Conservation (phyloP, 2,888 invertebrate species). For the Megastigmus dorsalis region DNA sequence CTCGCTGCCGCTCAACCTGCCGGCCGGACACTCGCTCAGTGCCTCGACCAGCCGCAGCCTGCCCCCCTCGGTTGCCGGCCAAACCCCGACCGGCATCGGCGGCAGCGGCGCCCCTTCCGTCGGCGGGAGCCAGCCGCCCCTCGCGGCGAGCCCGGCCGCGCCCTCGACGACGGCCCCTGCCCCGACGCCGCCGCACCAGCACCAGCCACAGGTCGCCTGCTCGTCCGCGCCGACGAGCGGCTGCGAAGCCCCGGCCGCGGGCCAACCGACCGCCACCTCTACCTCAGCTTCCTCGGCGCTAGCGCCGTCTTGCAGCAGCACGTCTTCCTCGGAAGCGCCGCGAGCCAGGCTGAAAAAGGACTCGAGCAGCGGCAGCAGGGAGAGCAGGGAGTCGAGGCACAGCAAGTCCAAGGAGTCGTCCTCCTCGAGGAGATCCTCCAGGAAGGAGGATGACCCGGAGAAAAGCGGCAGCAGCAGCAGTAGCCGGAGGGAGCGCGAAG, state of each 20-base stretch:
- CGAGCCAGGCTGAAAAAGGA: conserved; percentile 67
- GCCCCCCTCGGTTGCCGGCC: conserved; percentile 54
- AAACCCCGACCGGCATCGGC: conserved; percentile 51
- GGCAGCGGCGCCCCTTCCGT: conserved; percentile 9
- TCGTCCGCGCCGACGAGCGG: conserved; percentile 48
- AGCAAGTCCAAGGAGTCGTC: conserved; percentile 36
- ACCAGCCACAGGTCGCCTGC: too few species aligned
- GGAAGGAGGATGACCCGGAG: conserved; percentile 66
- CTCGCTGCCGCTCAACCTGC: conserved; percentile 55
- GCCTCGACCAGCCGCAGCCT: conserved; percentile 49
- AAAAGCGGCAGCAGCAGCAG: too few species aligned
- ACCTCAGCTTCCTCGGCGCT: conserved; percentile 57
- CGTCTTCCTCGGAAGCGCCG: conserved; percentile 59
- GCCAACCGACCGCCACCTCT: conserved; percentile 45
- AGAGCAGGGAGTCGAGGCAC: conserved; percentile 60
- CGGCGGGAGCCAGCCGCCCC: conserved; percentile 8
- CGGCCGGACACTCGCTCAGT: conserved; percentile 53
- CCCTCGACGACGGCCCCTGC: conserved; percentile 42
- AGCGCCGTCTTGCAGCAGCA: conserved; percentile 57
- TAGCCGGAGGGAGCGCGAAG: conserved; percentile 55
- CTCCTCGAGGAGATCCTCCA: conserved; percentile 63
- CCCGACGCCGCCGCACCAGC: too few species aligned
- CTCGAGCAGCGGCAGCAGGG: conserved; percentile 64
- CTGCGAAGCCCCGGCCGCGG: too few species aligned
- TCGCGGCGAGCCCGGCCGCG: conserved; percentile 49